Conservation (phyloP, 2,797 vertebrate species). For the Alectoris magna region DNA sequence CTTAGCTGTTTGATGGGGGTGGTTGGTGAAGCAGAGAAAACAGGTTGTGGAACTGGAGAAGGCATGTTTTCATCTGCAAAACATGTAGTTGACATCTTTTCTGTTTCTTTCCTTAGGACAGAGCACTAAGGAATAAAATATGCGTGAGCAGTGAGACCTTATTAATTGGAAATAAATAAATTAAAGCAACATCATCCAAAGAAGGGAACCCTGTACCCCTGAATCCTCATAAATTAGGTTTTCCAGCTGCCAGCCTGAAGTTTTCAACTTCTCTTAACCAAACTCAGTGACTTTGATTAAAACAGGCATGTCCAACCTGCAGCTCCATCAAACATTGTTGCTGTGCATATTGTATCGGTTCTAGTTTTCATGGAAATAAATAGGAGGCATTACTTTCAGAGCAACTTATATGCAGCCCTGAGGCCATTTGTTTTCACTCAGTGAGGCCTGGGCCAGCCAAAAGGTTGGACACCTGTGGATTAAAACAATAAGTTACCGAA, state of each 20-base stretch:
- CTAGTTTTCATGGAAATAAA: no score
- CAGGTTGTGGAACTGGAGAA: slow-evolving; percentile 52
- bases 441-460: no score
- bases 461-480: not conserved
- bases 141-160: slow-evolving; percentile 49
- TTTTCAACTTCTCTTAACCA: slow-evolving; percentile 38
- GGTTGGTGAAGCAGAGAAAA: slow-evolving; percentile 49
- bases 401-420: no score
- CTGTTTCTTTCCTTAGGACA: slow-evolving; percentile 50
- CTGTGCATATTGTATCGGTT: no score
- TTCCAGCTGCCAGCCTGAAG: slow-evolving; percentile 38
- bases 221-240: slow-evolving; percentile 52
- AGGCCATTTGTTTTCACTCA: no score
- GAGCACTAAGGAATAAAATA: slow-evolving; percentile 64
- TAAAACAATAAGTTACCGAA: slow-evolving; percentile 60
- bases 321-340: no score
- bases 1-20: slow-evolving; percentile 16
- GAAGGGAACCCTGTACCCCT: not conserved
- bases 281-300: slow-evolving; percentile 59
- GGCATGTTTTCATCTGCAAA: slow-evolving; percentile 23
- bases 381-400: no score
- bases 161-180: slow-evolving; percentile 73
- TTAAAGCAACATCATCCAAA: slow-evolving; percentile 34
- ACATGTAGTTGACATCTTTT: slow-evolving; percentile 52
- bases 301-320: not conserved